Evolutionary conservation across 2,797 vertebrate species (phyloP), one percentile per base, ranked within the genome.

Genomic region (Scarus forsteni): DNA sequence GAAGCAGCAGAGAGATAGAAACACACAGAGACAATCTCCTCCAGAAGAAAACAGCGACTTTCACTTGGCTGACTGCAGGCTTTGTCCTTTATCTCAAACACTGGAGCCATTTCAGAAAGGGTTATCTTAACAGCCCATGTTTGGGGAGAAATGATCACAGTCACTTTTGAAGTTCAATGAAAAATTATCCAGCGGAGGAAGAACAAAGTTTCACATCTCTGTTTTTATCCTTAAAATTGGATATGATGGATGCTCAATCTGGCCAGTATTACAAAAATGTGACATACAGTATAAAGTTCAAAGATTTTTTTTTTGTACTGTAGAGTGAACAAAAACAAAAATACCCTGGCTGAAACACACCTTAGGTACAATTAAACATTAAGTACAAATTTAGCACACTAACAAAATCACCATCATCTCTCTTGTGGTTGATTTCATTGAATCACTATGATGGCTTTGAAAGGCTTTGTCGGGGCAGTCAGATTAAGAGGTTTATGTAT

Each of bases 81-180:
- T 48, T 59, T 58, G 19, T 42, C 10, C 9, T 11, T 15, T 13
- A 11, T 51, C n/a, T 34, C 1, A 4, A 43, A 59, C n/a, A n/a
- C 0, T 12, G 8, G 12, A 56, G 38, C 36, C 42, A 48, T 36
- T 12, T 27, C 46, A 39, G 13, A 4, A 55, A 51, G 16, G 8
- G 15, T 40, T 15, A 36, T 46, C 8, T 58, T 19, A 10, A 11
- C 42, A 35, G 62, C 27, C 35, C 10, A 11, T 4, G 11, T 27
- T 27, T n/a, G 14, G 1, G 50, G 10, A 48, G 38, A 55, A 4
- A 44, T 19, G 8, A 27, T 58, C n/a, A 60, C 52, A 35, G 43
- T 19, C 63, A 39, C 40, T 59, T 50, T 18, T 54, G 13, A 69
- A 27, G 42, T 38, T 11, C n/a, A 63, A 9, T 12, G 7, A 40